Base-by-base conservation (phyloP, 2,888 invertebrate genomes). In the Ormyrus labotus region DNA sequence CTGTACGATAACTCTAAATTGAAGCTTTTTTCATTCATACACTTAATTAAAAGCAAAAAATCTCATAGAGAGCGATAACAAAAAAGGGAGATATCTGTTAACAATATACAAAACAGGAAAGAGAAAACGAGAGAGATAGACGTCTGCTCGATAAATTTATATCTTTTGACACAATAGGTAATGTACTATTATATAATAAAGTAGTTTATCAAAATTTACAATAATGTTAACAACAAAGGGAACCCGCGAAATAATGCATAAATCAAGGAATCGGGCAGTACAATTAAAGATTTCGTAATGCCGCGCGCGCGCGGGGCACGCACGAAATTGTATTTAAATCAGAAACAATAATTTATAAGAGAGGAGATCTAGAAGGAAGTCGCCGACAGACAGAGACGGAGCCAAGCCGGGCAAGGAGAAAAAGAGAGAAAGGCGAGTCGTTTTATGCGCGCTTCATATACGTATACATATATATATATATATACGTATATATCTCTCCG, bases 371-470 rank as follows among this genome's bases (percentile, higher is more conserved):
- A 34, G 34, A 57, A 50, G 50, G 70, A 70, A 48, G 55, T 19
- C 55, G 64, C 51, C 34, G 34, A 55, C 10, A 6, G 45, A 57
- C 2, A 8, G 51, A 63, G 64, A 58, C 19, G 61, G 5, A 58
- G 34, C 10, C 10, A 50, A 51, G 50, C 34, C 48, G 53, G 65
- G 50, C 19, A 11, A 8, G 47, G 60, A 55, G 51, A n/a, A 34
- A 45, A 47, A 73, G 63, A 69, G 63, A 81, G 74, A 78, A 74
- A 81, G 78, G 55, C 72, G 10, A 68, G n/a, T 72, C 78, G 78
- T 68, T 78, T 34, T 68, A 73, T 57, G 68, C 34, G 50, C 70
- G 53, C 65, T 58, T 57, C 58, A 10, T 65, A 57, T 47, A 45
- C 47, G 34, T 34, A 58, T 34, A 58, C 48, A 50, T 55, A 64